These are phyloP conservation scores for Hemiprocne comata DNA, from an alignment of 2,113 vertebrate genomes.

Conservation along the genomic window DNA sequence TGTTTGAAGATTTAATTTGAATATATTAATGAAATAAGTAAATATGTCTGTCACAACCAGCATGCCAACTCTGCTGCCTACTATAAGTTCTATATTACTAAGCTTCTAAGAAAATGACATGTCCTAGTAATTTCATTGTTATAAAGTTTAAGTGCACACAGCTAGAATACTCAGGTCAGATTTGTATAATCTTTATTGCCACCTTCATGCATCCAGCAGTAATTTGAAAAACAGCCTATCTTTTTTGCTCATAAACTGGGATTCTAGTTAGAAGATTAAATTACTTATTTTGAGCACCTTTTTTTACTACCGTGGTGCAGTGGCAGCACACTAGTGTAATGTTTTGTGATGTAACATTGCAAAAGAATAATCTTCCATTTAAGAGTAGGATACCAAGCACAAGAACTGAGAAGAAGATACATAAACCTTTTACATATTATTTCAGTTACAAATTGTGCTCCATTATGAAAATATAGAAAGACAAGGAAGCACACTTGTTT, in stretches of 20 bases:
- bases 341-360: neutral
- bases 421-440: neutral
- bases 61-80: neutral
- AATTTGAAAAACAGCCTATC: neutral
- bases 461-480: neutral
- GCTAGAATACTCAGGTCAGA: neutral
- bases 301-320: neutral
- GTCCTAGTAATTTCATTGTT: neutral
- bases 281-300: neutral
- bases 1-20: slow-evolving; percentile 12
- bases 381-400: neutral
- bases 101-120: neutral
- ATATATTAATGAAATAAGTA: neutral
- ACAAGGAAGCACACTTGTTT: neutral
- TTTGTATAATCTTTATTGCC: neutral
- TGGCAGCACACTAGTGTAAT: neutral
- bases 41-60: neutral
- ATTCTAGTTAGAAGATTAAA: neutral
- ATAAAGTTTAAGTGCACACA: neutral
- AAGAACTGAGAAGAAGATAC: neutral
- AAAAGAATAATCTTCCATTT: neutral
- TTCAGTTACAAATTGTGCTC: neutral
- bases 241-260: neutral
- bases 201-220: neutral
- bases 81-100: neutral